Conservation (phyloP, 2,113 vertebrate species). For the Oncorhynchus kisutch region DNA sequence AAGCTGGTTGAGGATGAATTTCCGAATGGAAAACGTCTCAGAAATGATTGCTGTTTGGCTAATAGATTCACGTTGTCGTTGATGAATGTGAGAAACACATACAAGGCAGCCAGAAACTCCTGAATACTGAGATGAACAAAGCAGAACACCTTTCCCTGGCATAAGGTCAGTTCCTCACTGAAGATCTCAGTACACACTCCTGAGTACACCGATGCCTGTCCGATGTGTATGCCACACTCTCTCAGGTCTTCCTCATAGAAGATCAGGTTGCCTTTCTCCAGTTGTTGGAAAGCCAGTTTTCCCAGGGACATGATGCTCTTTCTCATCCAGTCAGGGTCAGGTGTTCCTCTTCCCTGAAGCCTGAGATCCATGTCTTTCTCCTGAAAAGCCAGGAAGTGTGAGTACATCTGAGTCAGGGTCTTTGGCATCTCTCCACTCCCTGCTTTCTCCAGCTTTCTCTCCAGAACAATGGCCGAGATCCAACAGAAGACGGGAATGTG, state of each 20-base stretch:
- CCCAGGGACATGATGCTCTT: slow-evolving; percentile 47
- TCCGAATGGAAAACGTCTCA: slow-evolving; percentile 18
- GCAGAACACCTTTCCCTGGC: slow-evolving; percentile 56
- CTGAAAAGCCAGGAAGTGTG: slow-evolving; percentile 49
- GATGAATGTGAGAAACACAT: slow-evolving; percentile 59
- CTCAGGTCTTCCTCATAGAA: slow-evolving; percentile 59
- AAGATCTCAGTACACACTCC: slow-evolving; percentile 65
- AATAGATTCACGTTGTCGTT: slow-evolving; percentile 54
- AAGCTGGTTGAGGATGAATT: slow-evolving; percentile 44
- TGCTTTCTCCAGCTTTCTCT: slow-evolving; percentile 18
- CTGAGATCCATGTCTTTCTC: slow-evolving; percentile 33
- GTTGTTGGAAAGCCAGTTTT: slow-evolving; percentile 57
- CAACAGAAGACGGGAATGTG: slow-evolving; percentile 67
- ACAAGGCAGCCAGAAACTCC: slow-evolving; percentile 64
- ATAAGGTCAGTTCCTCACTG: slow-evolving; percentile 42
- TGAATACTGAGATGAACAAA: slow-evolving; percentile 64
- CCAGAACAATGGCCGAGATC: slow-evolving; percentile 52
- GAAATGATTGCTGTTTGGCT: slow-evolving; percentile 36
- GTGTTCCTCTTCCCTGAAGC: slow-evolving; percentile 20
- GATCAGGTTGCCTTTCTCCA: slow-evolving; percentile 52
- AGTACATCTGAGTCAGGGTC: slow-evolving; percentile 66
- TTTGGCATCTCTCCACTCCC: slow-evolving; percentile 42
- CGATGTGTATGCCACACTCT: slow-evolving; percentile 32
- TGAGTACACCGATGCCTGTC: slow-evolving; percentile 50
- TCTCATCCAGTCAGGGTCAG: slow-evolving; percentile 23